Evolutionary conservation across 2,888 invertebrate genomes (phyloP), one percentile per base, ranked within the genome.

Genomic region (Drosophila dives): DNA sequence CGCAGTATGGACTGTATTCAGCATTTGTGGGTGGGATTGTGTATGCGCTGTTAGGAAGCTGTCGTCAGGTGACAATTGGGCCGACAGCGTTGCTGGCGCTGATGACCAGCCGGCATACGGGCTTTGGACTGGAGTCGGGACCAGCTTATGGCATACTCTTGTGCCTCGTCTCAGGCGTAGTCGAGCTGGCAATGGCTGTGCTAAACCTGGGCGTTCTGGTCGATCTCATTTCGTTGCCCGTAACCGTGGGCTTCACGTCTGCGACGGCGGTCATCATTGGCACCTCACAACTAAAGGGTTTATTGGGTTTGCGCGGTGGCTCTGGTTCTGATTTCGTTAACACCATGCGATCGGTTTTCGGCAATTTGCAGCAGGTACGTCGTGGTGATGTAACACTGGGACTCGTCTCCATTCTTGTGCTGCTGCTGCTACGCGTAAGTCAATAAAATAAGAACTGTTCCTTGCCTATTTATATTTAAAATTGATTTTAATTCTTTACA

Each of bases 1-100:
- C 97, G 2, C 70, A 99, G 97, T 98, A 98, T 94, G 99, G 99
- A 4, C 94, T 99, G 58, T 99, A 99, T 94, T 98, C 98, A 0
- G 97, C 98, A 1, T 99, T 99, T 93, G 95, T 98, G 93, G 98
- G 98, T 2, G 98, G 98, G 38, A 97, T 99, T 92, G 95, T 99
- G 45, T 99, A 99, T 93, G 95, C 96, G 58, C 92, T 98, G 69
- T 95, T 99, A 83, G 99, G 99, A 33, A 97, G 98, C 56, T 97
- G 97, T 91, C 97, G 97, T 81, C 97, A 97, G 91, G 97, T 97
- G 66, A 97, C 97, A 8, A 95, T 97, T 70, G 97, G 99, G 10
- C 98, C 99, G 3, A 98, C 98, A 0, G 98, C 99, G n/a, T 94
- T 92, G 36, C 68, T 99, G 95, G 97, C 98, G 0, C 94, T 99